phyloP scores from a whole-genome alignment of 2,888 invertebrate species.

The Heliconius cydno region DNA sequence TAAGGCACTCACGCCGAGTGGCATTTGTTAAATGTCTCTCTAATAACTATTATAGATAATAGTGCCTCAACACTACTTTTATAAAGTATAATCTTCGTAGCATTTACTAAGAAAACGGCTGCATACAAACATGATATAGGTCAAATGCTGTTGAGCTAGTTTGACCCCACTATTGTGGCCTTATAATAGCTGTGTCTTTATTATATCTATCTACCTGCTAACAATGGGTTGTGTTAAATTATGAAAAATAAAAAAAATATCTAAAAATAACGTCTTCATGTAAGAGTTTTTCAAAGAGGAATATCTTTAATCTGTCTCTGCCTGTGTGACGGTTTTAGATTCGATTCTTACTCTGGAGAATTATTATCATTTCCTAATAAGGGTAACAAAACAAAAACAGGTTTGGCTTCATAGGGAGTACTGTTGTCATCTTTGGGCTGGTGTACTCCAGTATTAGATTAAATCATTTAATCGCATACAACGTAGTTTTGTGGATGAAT shows the following conservation, averaged over 20 bases:
- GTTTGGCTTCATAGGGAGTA: too few species aligned
- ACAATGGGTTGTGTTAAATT: constrained; percentile 12
- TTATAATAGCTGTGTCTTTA: constrained; percentile 34
- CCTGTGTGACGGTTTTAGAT: too few species aligned
- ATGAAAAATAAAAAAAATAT: constrained; percentile 8
- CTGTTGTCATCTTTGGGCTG: too few species aligned
- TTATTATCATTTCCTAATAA: too few species aligned
- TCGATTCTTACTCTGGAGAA: too few species aligned
- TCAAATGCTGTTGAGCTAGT: constrained; percentile 48
- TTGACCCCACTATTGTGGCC: constrained; percentile 45
- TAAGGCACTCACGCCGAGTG: neutral
- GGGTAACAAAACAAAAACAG: too few species aligned
- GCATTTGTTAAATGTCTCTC: constrained; percentile 1
- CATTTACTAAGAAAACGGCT: constrained; percentile 37
- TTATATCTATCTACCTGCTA: constrained; percentile 37
- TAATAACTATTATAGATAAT: neutral
- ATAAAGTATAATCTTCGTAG: constrained; percentile 19
- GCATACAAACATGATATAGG: constrained; percentile 46
- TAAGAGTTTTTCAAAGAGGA: neutral
- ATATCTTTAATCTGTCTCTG: neutral
- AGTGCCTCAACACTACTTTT: constrained; percentile 5
- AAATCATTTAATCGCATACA: too few species aligned
- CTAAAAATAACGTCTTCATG: neutral
- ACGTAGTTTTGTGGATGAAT: too few species aligned
- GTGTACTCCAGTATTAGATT: too few species aligned